Evolutionary conservation across 2,888 invertebrate genomes (phyloP), one percentile per base, ranked within the genome.

Genomic region (Drosophila acutilabella): DNA sequence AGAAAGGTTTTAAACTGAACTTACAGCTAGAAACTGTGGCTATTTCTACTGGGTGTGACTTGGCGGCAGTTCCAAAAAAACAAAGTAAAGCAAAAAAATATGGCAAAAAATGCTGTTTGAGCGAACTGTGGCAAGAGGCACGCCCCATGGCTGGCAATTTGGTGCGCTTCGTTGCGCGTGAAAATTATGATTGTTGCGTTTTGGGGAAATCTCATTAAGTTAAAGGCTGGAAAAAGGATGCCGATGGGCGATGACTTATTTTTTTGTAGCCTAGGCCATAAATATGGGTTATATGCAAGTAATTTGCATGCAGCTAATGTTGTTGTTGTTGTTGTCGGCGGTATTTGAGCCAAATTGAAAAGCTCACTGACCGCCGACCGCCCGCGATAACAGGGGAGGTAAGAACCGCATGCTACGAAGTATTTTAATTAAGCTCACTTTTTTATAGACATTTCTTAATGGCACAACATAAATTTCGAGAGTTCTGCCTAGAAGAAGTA

Each of bases 81-180:
- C 23, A 23, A 30, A 30, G 30, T 30, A 8, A 30, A 26, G 26
- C 10, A 33, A 14, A 44, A 45, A n/a, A 45, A 33, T 30, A 36
- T 36, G 16, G 13, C 33, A 64, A 58, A 16, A 40, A 54, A 45
- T 38, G 67, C 18, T 14, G 20, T 56, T 78, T 60, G 61, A 69
- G 16, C 53, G 52, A 81, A 80, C 64, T 83, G 79, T 81, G 79
- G 87, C 86, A 80, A 68, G 66, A 72, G 86, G 84, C 71, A 78
- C 86, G 86, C 86, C 82, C 70, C 74, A 13, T 56, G 42, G 47
- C 38, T 56, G 70, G 67, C 84, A 84, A 88, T 86, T 86, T 73
- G 80, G 59, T 71, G 81, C 74, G 88, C 88, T 86, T 74, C 76
- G 84, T 81, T 86, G 88, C 81, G 88, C 86, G 81, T 88, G 86